Evolutionary conservation across 2,888 invertebrate genomes (phyloP).

Genomic region (Cryptocheilus praepositus): DNA sequence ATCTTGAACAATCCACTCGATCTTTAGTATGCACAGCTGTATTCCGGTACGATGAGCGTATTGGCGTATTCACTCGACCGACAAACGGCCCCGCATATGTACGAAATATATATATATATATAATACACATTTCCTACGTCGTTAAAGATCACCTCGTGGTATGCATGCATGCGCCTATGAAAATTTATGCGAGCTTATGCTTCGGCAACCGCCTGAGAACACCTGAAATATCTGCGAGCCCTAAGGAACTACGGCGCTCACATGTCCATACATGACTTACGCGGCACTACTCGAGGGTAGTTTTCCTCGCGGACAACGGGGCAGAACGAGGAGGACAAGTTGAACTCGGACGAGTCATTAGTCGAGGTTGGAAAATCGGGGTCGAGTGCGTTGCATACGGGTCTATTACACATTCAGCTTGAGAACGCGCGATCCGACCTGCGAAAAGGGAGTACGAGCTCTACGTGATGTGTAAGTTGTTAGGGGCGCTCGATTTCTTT

Average conservation of each 20-base stretch:
- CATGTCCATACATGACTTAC: constrained; percentile 7
- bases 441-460: neutral
- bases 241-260: constrained; percentile 1
- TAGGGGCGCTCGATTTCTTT: neutral
- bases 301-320: constrained; percentile 8
- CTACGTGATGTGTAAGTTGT: neutral
- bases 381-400: constrained; percentile 54
- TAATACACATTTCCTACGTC: neutral
- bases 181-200: constrained; percentile 28
- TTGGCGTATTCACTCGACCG: neutral
- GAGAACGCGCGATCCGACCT: neutral
- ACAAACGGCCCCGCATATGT: neutral
- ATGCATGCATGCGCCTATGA: constrained; percentile 46
- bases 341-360: constrained; percentile 47
- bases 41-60: no score
- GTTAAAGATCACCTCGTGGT: constrained; percentile 16
- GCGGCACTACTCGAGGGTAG: neutral
- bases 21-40: no score
- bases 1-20: no score
- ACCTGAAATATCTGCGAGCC: neutral
- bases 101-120: neutral
- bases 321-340: constrained; percentile 19
- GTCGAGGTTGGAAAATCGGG: constrained; percentile 54
- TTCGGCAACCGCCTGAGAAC: constrained; percentile 24
- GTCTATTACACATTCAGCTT: constrained; percentile 44